Evolutionary conservation across 2,113 vertebrate species (phyloP).

Genomic region (Pachycephala philippinensis): DNA sequence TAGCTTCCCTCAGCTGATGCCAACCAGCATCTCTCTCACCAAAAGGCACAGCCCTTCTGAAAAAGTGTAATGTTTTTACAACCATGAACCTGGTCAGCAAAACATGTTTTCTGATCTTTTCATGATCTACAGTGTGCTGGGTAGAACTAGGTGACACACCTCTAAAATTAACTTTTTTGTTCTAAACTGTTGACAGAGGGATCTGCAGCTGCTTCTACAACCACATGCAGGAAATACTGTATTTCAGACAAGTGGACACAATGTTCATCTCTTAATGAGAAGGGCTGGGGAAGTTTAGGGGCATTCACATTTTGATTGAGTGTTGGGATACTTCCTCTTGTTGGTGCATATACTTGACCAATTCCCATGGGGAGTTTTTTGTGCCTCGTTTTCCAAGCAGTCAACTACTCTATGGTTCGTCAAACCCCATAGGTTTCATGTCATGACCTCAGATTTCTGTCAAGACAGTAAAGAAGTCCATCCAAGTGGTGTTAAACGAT

Average conservation of each 20-base stretch:
- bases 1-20: neutral
- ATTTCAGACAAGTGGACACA: neutral
- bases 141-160: neutral
- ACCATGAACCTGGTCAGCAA: neutral
- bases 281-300: neutral
- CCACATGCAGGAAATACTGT: neutral
- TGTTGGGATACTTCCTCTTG: neutral
- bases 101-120: neutral
- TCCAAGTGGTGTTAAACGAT: neutral
- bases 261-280: neutral
- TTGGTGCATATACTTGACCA: neutral
- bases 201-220: neutral
- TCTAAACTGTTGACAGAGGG: neutral
- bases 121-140: fast-evolving
- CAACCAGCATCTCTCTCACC: neutral
- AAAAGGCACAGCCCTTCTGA: neutral
- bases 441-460: neutral
- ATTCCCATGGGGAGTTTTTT: neutral
- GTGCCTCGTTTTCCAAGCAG: neutral
- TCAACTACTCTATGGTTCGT: neutral
- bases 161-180: neutral
- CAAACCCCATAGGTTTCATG: neutral
- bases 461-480: neutral
- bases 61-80: neutral
- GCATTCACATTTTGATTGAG: neutral